Evolutionary conservation across 2,888 invertebrate genomes (phyloP).

Genomic region (Ligdia adustata): DNA sequence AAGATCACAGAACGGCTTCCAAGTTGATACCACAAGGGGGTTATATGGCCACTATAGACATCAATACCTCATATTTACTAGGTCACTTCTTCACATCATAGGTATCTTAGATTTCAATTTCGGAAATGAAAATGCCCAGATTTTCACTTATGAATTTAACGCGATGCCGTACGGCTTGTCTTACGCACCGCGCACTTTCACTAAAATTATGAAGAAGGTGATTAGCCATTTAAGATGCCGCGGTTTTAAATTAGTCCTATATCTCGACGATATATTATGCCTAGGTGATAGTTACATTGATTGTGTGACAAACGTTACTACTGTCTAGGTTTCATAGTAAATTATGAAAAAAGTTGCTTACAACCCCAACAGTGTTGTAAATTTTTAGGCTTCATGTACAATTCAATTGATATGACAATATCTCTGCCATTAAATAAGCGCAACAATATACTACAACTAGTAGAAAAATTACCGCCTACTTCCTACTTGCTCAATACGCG

Average conservation of each 20-base stretch:
- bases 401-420: too few relatives aligned
- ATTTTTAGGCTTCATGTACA: too few relatives aligned
- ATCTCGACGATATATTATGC: slow-evolving; percentile 11
- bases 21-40: background rate
- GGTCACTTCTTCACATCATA: background rate
- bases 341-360: too few relatives aligned
- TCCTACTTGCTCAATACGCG: slow-evolving; percentile 13
- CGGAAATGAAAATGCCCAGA: background rate
- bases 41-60: slow-evolving; percentile 1
- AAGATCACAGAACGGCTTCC: slow-evolving; percentile 7
- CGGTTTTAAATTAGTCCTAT: background rate
- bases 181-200: background rate
- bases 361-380: too few relatives aligned
- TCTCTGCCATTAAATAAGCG: slow-evolving; percentile 20
- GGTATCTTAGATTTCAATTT: slow-evolving; percentile 6
- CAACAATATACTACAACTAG: slow-evolving; percentile 12
- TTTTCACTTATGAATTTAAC: background rate
- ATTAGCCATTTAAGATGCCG: background rate
- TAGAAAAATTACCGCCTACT: slow-evolving; percentile 12
- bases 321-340: too few relatives aligned
- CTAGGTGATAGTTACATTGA: too few relatives aligned
- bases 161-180: slow-evolving; percentile 5
- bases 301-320: too few relatives aligned
- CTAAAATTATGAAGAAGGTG: slow-evolving; percentile 10
- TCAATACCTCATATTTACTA: slow-evolving; percentile 7